Conservation (phyloP, 1,140 invertebrate species). For the Rhagoletis pomonella region DNA sequence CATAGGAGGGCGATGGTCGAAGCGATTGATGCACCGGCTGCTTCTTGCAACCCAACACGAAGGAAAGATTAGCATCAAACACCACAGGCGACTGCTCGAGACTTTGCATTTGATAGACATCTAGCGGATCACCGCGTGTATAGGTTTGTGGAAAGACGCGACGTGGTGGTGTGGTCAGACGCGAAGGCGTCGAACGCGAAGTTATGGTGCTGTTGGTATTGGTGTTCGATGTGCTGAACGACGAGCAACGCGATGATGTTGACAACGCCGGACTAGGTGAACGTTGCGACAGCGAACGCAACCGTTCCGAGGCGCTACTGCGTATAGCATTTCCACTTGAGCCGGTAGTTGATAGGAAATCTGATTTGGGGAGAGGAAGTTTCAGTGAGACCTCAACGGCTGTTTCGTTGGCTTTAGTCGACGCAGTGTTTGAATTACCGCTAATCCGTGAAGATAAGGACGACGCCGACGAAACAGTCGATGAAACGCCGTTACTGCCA, state of each 20-base stretch:
- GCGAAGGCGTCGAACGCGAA: slow-evolving; percentile 53
- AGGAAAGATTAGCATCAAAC: slow-evolving; percentile 86
- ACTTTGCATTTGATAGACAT: slow-evolving; percentile 77
- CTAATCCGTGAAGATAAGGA: slow-evolving; percentile 61
- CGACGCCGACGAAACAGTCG: slow-evolving; percentile 58
- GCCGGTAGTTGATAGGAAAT: slow-evolving; percentile 56
- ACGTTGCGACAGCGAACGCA: slow-evolving; percentile 60
- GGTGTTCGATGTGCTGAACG: neutral
- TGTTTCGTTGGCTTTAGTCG: slow-evolving; percentile 60
- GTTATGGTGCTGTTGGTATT: neutral
- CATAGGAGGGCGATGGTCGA: slow-evolving; percentile 82
- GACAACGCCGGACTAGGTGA: slow-evolving; percentile 70
- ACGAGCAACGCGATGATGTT: slow-evolving; percentile 63
- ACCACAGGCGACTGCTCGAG: slow-evolving; percentile 85
- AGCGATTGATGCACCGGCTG: slow-evolving; percentile 82
- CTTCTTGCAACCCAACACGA: slow-evolving; percentile 82
- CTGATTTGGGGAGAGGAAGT: slow-evolving; percentile 66
- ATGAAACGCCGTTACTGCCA: slow-evolving; percentile 46
- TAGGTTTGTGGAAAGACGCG: slow-evolving; percentile 80
- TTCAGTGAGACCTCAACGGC: slow-evolving; percentile 68
- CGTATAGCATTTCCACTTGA: slow-evolving; percentile 24
- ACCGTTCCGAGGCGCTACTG: slow-evolving; percentile 57
- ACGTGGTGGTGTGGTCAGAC: slow-evolving; percentile 75
- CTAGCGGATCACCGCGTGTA: slow-evolving; percentile 73
- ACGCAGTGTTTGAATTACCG: slow-evolving; percentile 50